Evolutionary conservation across 2,797 vertebrate species (phyloP).

Genomic region (Mycteria americana): DNA sequence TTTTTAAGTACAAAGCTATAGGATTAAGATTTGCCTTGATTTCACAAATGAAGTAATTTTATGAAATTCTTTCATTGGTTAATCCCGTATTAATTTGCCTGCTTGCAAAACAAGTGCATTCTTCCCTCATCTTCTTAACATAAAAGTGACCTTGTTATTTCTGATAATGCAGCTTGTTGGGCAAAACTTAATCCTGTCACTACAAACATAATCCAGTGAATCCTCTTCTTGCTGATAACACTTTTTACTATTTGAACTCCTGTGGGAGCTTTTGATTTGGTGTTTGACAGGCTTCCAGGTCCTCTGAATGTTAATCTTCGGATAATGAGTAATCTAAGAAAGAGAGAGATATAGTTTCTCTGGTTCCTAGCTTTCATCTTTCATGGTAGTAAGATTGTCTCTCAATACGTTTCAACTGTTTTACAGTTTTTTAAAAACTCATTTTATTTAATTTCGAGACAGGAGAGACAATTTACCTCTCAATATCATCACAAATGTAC

Average conservation of each 20-base stretch:
- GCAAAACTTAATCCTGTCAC: conserved; percentile 11
- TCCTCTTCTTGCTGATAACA: conserved; percentile 17
- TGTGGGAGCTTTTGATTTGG: conserved; percentile 19
- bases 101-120: conserved; percentile 1
- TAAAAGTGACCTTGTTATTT: conserved; percentile 52
- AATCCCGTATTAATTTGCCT: conserved; percentile 53
- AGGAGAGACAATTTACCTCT: background rate
- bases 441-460: background rate
- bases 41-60: conserved; percentile 13
- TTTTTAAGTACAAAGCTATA: background rate
- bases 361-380: background rate
- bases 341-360: background rate
- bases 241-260: background rate
- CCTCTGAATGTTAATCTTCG: conserved; percentile 5
- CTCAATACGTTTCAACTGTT: background rate
- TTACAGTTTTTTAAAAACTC: background rate
- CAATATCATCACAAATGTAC: background rate
- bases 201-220: conserved; percentile 38
- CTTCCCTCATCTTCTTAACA: conserved; percentile 19
- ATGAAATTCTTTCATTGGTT: conserved; percentile 7
- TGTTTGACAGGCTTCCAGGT: background rate
- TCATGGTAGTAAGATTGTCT: background rate
- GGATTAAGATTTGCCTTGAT: conserved; percentile 10
- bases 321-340: conserved; percentile 1
- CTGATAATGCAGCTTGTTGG: conserved; percentile 22